A percentile compares a stretch with the other conserved stretches of the same genome.
Evolutionary conservation across 1,140 invertebrate genomes (phyloP).

Genomic region (Diplogasteroides magnus): DNA sequence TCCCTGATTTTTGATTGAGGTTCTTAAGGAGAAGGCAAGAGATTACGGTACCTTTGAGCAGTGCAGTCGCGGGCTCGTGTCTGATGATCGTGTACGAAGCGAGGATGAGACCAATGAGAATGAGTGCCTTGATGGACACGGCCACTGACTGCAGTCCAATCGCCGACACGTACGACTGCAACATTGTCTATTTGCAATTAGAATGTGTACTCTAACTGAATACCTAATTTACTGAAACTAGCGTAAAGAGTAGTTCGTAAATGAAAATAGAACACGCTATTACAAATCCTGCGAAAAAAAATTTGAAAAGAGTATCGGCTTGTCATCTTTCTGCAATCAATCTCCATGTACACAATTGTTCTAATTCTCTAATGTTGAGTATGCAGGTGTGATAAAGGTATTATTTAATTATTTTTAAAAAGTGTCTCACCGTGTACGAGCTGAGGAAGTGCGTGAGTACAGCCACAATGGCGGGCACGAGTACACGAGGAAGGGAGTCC

Average conservation of each 20-base stretch:
- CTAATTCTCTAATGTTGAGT: no score
- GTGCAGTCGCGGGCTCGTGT: neutral
- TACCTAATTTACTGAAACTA: neutral
- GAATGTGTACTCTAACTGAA: no score
- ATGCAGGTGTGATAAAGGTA: no score
- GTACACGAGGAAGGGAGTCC: neutral
- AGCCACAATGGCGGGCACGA: constrained; percentile 11
- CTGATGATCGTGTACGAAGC: constrained; percentile 18
- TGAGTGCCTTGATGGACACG: constrained; percentile 8
- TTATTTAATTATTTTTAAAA: neutral
- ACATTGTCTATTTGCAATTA: neutral
- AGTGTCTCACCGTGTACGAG: constrained; percentile 8
- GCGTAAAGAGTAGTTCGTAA: no score
- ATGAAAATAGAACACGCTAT: no score
- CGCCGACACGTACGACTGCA: constrained; percentile 15
- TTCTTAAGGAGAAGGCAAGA: no score
- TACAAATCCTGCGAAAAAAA: no score
- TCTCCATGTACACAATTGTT: no score
- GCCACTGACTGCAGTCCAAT: constrained; percentile 5
- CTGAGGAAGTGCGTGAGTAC: constrained; percentile 8
- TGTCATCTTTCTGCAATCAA: no score
- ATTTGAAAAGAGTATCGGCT: no score
- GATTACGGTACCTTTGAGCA: neutral
- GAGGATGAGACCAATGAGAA: constrained; percentile 14
- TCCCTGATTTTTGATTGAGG: no score